These are phyloP conservation scores for Lepisosteus osseus DNA, from an alignment of 2,113 vertebrate genomes.

Conservation along the genomic window DNA sequence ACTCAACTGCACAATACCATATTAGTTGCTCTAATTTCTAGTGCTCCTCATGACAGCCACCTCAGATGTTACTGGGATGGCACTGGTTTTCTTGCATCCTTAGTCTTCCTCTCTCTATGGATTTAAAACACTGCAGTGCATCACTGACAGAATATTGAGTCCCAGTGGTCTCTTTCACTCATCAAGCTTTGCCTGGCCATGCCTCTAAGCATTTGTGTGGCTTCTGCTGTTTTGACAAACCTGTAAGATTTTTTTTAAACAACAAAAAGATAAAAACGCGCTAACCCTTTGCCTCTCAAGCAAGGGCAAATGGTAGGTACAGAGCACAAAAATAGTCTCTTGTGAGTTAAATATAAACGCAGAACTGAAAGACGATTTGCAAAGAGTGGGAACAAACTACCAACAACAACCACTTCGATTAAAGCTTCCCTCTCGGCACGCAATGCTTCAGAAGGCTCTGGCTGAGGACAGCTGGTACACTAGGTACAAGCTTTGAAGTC, in stretches of 20 bases:
- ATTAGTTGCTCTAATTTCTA: too few species aligned
- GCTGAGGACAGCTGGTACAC: constrained; percentile 46
- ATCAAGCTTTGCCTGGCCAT: too few species aligned
- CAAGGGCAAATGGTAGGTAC: not conserved
- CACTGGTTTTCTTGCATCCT: too few species aligned
- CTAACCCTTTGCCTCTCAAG: not conserved
- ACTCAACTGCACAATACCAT: too few species aligned
- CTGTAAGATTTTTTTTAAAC: constrained; percentile 21
- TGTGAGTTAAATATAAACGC: not conserved
- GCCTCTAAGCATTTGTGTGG: too few species aligned
- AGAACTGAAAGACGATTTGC: constrained; percentile 3
- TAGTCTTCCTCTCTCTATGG: too few species aligned
- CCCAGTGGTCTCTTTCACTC: too few species aligned
- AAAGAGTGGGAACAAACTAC: not conserved
- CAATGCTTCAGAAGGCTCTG: constrained; percentile 41
- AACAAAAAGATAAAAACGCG: constrained; percentile 39
- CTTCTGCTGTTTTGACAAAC: not conserved
- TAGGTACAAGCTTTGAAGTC: constrained; percentile 47
- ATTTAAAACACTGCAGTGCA: too few species aligned
- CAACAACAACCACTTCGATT: constrained; percentile 42
- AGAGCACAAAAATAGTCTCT: not conserved
- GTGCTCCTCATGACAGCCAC: too few species aligned
- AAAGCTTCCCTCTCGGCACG: constrained; percentile 49
- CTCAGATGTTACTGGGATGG: too few species aligned
- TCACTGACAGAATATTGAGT: too few species aligned